Percentiles rank a stretch among this genome's conserved stretches.
phyloP scores from a whole-genome alignment of 2,113 vertebrate genomes.

The Lontra canadensis region DNA sequence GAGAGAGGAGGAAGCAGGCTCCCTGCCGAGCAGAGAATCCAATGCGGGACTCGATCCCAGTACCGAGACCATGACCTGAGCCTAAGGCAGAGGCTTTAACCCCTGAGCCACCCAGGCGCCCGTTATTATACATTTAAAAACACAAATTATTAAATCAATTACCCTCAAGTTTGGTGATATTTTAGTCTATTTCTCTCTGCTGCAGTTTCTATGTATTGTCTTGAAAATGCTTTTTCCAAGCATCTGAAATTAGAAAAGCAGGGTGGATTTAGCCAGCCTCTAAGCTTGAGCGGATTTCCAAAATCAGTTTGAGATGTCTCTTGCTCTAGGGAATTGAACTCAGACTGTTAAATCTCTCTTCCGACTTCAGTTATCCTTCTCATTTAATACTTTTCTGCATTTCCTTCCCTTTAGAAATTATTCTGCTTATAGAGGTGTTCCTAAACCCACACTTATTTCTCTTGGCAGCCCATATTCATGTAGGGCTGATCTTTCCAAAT shows the following conservation, averaged over 20 bases:
- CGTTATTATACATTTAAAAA: not conserved
- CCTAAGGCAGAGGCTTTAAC: no score
- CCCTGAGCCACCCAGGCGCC: no score
- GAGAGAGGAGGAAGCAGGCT: no score
- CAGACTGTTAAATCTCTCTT: not conserved
- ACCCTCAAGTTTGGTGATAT: not conserved
- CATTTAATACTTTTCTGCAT: not conserved
- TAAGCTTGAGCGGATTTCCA: not conserved
- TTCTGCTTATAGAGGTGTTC: not conserved
- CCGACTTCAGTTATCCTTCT: not conserved
- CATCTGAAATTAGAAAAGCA: not conserved
- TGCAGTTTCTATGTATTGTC: not conserved
- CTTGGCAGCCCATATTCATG: not conserved
- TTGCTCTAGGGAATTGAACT: not conserved
- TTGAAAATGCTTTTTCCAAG: conserved; percentile 31
- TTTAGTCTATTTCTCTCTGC: not conserved
- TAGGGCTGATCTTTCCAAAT: not conserved
- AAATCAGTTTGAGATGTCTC: not conserved
- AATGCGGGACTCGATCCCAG: no score
- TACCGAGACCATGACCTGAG: no score
- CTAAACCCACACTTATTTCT: not conserved
- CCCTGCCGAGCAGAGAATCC: no score
- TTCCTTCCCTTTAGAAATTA: not conserved
- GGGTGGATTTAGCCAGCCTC: not conserved
- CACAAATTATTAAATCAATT: not conserved